These are phyloP conservation scores for Tympanuchus pallidicinctus DNA, from an alignment of 2,113 vertebrate species.

Conservation along the genomic window DNA sequence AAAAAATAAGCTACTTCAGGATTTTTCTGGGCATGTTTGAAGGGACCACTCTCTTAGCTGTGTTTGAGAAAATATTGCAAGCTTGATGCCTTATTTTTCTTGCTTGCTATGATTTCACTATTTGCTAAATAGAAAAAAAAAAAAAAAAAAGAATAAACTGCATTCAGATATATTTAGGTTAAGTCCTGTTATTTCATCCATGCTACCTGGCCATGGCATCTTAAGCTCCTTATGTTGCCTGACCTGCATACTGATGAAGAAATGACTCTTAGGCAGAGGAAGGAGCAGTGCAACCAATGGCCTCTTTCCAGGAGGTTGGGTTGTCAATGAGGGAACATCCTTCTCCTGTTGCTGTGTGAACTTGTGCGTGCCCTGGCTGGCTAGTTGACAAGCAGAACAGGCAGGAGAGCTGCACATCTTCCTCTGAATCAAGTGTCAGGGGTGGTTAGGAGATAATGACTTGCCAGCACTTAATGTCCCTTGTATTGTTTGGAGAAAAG, in stretches of 20 bases:
- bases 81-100: not conserved
- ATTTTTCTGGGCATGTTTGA: not conserved
- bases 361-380: not conserved
- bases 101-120: not conserved
- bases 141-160: not conserved
- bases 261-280: not conserved
- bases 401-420: not conserved
- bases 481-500: not conserved
- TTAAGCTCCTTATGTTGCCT: not conserved
- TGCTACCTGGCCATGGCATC: not conserved
- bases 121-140: not conserved
- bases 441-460: not conserved
- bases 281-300: not conserved
- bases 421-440: not conserved
- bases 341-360: not conserved
- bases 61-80: not conserved
- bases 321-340: not conserved
- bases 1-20: not conserved
- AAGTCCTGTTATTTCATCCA: not conserved
- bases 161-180: not conserved
- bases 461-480: not conserved
- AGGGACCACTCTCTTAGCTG: not conserved
- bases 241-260: rapidly evolving
- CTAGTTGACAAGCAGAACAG: not conserved
- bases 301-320: not conserved